Conservation (phyloP, 1,140 invertebrate genomes). For the Nixonia krombeini region DNA sequence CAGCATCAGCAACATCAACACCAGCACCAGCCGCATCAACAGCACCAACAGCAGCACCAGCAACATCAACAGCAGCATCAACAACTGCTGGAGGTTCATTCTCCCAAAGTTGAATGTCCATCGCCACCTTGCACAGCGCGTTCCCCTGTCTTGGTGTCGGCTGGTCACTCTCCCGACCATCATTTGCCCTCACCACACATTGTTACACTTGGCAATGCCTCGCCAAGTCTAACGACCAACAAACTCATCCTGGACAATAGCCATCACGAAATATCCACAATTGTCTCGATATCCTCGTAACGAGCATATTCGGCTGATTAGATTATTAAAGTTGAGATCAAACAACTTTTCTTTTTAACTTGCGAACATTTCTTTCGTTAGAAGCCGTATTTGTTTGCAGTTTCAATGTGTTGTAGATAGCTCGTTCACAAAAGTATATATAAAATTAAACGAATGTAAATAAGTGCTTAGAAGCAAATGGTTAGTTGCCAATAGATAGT, state of each 20-base stretch:
- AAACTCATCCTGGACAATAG: conserved; percentile 55
- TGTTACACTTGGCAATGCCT: conserved; percentile 58
- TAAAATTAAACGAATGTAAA: too few relatives aligned
- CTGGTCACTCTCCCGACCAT: conserved; percentile 62
- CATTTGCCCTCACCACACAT: conserved; percentile 61
- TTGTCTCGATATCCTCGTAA: conserved; percentile 64
- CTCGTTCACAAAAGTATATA: too few relatives aligned
- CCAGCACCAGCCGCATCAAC: too few relatives aligned
- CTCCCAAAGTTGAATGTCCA: conserved; percentile 64
- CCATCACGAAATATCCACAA: conserved; percentile 59
- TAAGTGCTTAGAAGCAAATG: too few relatives aligned
- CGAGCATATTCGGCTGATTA: neutral
- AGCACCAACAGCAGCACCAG: too few relatives aligned
- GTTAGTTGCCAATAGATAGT: too few relatives aligned
- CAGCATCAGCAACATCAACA: too few relatives aligned
- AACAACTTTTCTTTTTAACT: too few relatives aligned
- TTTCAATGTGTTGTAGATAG: too few relatives aligned
- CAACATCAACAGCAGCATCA: conserved; percentile 56
- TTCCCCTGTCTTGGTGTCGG: conserved; percentile 58
- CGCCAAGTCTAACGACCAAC: conserved; percentile 33
- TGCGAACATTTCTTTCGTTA: too few relatives aligned
- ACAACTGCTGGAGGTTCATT: conserved; percentile 56
- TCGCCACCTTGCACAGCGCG: conserved; percentile 57
- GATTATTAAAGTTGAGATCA: too few relatives aligned
- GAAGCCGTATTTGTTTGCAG: too few relatives aligned